phyloP scores from a whole-genome alignment of 2,888 invertebrate species.

The Syritta pipiens region DNA sequence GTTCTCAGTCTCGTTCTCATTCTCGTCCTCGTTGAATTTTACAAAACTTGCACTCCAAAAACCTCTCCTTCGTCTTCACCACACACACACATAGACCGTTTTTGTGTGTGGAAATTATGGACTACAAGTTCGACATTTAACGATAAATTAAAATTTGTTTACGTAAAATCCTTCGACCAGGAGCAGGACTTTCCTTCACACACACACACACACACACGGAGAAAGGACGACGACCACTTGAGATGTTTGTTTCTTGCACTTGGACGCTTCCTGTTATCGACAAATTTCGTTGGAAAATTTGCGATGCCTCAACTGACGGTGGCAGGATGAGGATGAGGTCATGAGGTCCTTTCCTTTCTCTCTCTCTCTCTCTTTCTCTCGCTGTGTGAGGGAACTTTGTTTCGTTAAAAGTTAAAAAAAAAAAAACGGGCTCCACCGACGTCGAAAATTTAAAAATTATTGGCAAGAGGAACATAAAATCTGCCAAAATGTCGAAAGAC shows the following conservation, averaged over 20 bases:
- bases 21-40: constrained; percentile 21
- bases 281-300: constrained; percentile 51
- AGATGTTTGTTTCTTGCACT: constrained; percentile 60
- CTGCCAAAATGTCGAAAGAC: constrained; percentile 48
- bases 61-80: not conserved
- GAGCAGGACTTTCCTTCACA: not conserved
- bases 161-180: constrained; percentile 51
- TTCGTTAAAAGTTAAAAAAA: constrained; percentile 30
- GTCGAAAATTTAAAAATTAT: constrained; percentile 28
- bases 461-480: not conserved
- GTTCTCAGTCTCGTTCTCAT: constrained; percentile 4
- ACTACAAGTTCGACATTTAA: constrained; percentile 65
- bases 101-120: constrained; percentile 58
- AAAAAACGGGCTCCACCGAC: too few relatives aligned
- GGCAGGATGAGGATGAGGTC: constrained; percentile 55
- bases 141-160: constrained; percentile 69
- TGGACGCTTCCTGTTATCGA: constrained; percentile 68
- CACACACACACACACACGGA: not conserved
- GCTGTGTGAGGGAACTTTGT: too few relatives aligned
- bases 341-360: constrained; percentile 6
- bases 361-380: too few relatives aligned
- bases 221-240: constrained; percentile 21
- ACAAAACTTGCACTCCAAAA: constrained; percentile 21
- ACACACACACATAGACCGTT: not conserved
- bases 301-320: constrained; percentile 38